Evolutionary conservation across 2,888 invertebrate genomes (phyloP), one percentile per base, ranked within the genome.

Genomic region (Sussaba pulchella): DNA sequence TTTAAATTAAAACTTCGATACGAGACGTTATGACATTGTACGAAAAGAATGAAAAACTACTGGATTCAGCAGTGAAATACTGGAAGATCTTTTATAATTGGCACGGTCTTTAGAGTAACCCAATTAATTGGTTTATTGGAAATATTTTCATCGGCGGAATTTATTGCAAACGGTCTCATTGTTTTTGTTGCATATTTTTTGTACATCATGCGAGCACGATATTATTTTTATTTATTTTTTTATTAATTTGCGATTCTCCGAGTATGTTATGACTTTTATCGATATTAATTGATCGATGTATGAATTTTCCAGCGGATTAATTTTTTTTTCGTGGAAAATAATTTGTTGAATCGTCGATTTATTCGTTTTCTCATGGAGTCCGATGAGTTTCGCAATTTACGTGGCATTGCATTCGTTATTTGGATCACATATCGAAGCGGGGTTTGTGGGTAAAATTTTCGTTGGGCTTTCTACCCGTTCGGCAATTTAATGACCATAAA

Each of bases 361-460:
- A n/a, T 24, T 19, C 3, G 39, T n/a, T n/a, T n/a, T 54, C 67
- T 41, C 41, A 43, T 69, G 14, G 9, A 14, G 57, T 36, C 36
- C 17, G 5, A 24, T 4, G 12, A 52, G 12, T 54, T 26, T 14
- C 24, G 41, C 45, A 17, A 69, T 69, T 39, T 9, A 17, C 17
- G 57, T 31, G 43, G 57, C 31, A 36, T 57, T 9, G 17, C 57
- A 57, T 57, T 57, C 57, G 57, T 57, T 57, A 57, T 57, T 57
- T 57, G 57, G 57, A 57, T 57, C 57, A 57, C 57, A 57, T 57
- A 36, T 57, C 21, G 52, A 54, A 41, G 24, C 10, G 54, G n/a
- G n/a, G 67, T 26, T 69, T 36, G 10, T 67, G 54, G 4, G 52
- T 41, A 1, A 43, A 52, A 69, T 69, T n/a, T 69, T 69, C 67